Evolutionary conservation across 1,140 invertebrate genomes (phyloP), one percentile per base, ranked within the genome.

Genomic region (Hyles vespertilio): DNA sequence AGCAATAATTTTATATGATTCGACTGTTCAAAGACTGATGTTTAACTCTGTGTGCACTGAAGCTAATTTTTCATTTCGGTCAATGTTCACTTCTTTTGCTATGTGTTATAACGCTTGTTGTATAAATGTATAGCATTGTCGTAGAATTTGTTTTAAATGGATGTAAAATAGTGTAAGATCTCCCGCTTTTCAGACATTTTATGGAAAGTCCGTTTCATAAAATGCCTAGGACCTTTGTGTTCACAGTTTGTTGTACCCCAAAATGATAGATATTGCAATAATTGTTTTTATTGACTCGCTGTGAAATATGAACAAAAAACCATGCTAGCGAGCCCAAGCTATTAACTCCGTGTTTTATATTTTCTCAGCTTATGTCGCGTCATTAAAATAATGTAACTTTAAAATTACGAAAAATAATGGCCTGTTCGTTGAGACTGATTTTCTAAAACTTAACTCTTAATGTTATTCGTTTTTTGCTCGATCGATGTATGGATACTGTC

Each of bases 341-440:
- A 40, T 1, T 40, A 40, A 40, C 36, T 5, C 8, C 36, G 8
- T 5, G 36, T 40, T 8, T 8, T 2, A 0, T 40, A 40, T 5
- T 40, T 40, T 40, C 36, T 2, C 36, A 40, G 36, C 36, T 40
- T 40, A 8, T 40, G 36, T 40, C 36, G 36, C 36, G 36, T 40
- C 36, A 1, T 40, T 40, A 54, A 48, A 54, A 54, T 54, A 54
- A 11, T 56, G 43, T 48, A 56, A 48, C 22, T 54, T 54, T 47
- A 82, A 77, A 80, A 74, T 77, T 77, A 73, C 67, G 70, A 74
- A 78, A 80, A 83, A 81, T 72, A 84, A 90, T 82, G 89, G 89
- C 89, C 89, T 90, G 89, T 87, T 88, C 79, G 74, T 87, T 89
- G 89, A 90, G 89, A 90, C 89, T 90, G 89, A 89, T 89, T 89